Conservation (phyloP, 37 sponge, comb jelly and placozoan species). For the Spongilla lacustris region DNA sequence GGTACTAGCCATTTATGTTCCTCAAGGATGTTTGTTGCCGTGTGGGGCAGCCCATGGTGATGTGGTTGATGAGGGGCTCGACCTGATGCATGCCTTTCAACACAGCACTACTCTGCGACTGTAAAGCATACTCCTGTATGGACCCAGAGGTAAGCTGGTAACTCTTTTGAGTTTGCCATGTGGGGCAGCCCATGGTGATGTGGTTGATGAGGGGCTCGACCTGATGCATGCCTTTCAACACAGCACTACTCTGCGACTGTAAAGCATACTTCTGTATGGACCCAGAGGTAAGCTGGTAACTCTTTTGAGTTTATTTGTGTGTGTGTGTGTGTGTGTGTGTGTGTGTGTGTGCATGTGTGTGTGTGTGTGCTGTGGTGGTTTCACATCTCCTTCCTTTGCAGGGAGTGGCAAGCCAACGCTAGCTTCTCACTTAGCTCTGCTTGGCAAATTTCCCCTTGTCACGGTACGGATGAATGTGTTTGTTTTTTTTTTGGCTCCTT, state of each 20-base stretch:
- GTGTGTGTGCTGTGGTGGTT: too few species aligned
- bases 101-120: slow-evolving; percentile 31
- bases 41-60: slow-evolving; percentile 52
- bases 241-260: slow-evolving; percentile 27
- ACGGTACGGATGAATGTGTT: slow-evolving; percentile 15
- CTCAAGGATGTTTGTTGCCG: slow-evolving; percentile 44
- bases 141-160: slow-evolving; percentile 43
- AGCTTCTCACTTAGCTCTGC: slow-evolving; percentile 52
- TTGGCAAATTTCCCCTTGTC: slow-evolving; percentile 59
- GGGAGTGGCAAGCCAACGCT: slow-evolving; percentile 67
- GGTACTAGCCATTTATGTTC: slow-evolving; percentile 35
- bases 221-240: slow-evolving; percentile 40
- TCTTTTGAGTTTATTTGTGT: too few species aligned
- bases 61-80: slow-evolving; percentile 28
- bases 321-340: too few species aligned
- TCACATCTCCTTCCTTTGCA: background rate
- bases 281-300: slow-evolving; percentile 35
- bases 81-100: slow-evolving; percentile 40
- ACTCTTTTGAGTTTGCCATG: slow-evolving; percentile 11
- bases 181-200: slow-evolving; percentile 48
- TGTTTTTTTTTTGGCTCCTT: background rate
- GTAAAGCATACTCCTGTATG: slow-evolving; percentile 51
- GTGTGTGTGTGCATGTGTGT: too few species aligned
- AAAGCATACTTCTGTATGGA: slow-evolving; percentile 54
- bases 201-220: slow-evolving; percentile 33